Percentiles rank a stretch among this genome's conserved stretches.
Conservation (phyloP, 2,113 vertebrate genomes). For the Neomonachus schauinslandi region DNA sequence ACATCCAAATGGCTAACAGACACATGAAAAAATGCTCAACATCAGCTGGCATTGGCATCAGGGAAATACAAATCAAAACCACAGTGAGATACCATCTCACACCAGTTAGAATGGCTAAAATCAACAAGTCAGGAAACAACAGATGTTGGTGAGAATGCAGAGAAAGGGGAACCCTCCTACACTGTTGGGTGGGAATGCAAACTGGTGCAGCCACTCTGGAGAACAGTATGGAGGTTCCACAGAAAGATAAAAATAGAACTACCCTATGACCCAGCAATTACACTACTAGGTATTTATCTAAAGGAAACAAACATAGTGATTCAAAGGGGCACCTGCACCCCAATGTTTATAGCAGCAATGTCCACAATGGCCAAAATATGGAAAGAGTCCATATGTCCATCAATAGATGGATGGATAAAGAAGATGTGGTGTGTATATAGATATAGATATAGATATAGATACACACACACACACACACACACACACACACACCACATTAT, state of each 20-base stretch:
- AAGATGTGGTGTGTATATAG: neutral
- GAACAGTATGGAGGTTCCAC: neutral
- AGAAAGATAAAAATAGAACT: neutral
- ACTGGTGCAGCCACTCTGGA: neutral
- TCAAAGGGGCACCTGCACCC: neutral
- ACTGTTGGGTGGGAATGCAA: neutral
- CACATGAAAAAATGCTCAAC: neutral
- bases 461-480: too few relatives aligned
- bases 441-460: too few relatives aligned
- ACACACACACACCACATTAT: too few relatives aligned
- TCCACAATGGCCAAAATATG: neutral
- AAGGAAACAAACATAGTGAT: neutral
- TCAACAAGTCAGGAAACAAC: neutral
- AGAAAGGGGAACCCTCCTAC: neutral
- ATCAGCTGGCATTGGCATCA: neutral
- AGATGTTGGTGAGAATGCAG: neutral
- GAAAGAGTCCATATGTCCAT: neutral
- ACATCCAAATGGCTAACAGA: neutral
- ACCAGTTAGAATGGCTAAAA: neutral
- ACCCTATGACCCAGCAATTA: neutral
- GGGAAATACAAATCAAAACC: neutral
- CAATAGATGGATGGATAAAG: neutral
- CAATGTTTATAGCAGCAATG: neutral
- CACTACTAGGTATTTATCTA: neutral
- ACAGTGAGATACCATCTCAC: neutral